Conservation (phyloP, 2,888 invertebrate species). For the Macrosoma leucophasiata region DNA sequence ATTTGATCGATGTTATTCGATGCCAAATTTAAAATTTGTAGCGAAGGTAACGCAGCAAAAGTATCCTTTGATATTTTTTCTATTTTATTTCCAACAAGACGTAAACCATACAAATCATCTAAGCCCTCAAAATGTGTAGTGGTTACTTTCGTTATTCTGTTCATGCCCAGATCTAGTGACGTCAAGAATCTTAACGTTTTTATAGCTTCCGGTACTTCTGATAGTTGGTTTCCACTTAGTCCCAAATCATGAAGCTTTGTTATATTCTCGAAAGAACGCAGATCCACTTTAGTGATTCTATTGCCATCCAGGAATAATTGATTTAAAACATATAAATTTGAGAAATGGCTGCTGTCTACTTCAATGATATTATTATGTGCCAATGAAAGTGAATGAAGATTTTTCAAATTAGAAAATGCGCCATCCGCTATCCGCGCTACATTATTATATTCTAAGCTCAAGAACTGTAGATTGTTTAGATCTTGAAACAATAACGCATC, state of each 20-base stretch:
- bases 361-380: slow-evolving; percentile 82
- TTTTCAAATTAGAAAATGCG: slow-evolving; percentile 84
- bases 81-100: slow-evolving; percentile 87
- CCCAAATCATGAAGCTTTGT: slow-evolving; percentile 86
- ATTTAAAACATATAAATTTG: slow-evolving; percentile 83
- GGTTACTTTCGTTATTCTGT: slow-evolving; percentile 82
- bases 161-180: slow-evolving; percentile 88
- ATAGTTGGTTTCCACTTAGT: slow-evolving; percentile 82
- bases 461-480: slow-evolving; percentile 82
- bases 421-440: slow-evolving; percentile 82
- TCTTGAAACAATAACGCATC: slow-evolving; percentile 84
- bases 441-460: slow-evolving; percentile 83
- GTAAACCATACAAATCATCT: slow-evolving; percentile 82
- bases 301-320: slow-evolving; percentile 86
- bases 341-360: slow-evolving; percentile 82
- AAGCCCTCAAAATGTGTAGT: slow-evolving; percentile 84
- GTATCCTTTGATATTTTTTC: slow-evolving; percentile 84
- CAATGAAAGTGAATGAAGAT: slow-evolving; percentile 84
- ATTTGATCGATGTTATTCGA: slow-evolving; percentile 86
- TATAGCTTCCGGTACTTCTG: slow-evolving; percentile 81
- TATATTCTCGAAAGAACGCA: slow-evolving; percentile 84
- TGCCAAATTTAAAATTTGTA: slow-evolving; percentile 87
- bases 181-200: slow-evolving; percentile 82
- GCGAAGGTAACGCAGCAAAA: slow-evolving; percentile 80
- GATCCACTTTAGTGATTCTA: slow-evolving; percentile 80